Conservation (phyloP, 2,113 vertebrate species). For the Psammodynastes pulverulentus region DNA sequence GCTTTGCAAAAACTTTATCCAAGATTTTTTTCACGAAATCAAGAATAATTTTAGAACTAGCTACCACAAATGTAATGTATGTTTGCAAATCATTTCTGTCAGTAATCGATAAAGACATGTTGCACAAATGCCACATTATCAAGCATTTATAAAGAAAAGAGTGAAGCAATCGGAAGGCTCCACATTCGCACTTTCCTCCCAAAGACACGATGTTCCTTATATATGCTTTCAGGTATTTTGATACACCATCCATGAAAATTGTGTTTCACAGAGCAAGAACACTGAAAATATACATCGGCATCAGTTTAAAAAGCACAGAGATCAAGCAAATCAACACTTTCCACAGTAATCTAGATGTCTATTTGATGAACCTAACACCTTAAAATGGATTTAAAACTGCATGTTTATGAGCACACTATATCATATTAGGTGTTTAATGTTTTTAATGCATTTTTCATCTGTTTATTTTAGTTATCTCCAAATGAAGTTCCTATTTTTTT, state of each 20-base stretch:
- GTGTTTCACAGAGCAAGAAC: neutral
- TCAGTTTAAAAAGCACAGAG: neutral
- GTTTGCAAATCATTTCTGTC: neutral
- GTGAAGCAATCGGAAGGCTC: neutral
- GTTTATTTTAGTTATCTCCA: slow-evolving; percentile 19
- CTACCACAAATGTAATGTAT: neutral
- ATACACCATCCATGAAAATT: neutral
- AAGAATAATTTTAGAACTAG: neutral
- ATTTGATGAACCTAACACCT: neutral
- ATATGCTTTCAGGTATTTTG: neutral
- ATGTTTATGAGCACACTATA: accelerated
- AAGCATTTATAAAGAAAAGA: neutral
- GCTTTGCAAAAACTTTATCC: neutral
- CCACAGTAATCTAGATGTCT: neutral
- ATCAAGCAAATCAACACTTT: neutral
- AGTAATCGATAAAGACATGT: neutral
- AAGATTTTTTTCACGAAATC: neutral
- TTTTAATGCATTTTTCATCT: neutral
- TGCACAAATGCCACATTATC: neutral
- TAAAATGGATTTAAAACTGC: accelerated
- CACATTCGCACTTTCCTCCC: neutral
- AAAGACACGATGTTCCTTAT: neutral
- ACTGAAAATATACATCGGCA: neutral
- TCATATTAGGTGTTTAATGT: neutral
- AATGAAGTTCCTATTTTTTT: neutral